Conservation (phyloP, 2,797 vertebrate species). For the Coreius guichenoti region DNA sequence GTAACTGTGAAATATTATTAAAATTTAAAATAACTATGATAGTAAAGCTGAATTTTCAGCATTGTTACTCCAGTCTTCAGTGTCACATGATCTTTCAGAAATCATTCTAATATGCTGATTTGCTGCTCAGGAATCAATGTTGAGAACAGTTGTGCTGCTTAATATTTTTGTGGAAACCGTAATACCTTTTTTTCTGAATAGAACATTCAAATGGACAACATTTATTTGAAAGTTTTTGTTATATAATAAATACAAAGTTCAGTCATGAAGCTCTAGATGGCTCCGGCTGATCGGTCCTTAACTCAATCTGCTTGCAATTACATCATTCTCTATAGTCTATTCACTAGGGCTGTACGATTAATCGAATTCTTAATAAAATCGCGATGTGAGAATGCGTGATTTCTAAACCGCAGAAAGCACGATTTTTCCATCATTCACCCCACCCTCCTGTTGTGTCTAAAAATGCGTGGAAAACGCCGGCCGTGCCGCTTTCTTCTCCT, state of each 20-base stretch:
- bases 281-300: background rate
- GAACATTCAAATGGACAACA: background rate
- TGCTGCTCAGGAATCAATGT: background rate
- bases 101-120: background rate
- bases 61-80: background rate
- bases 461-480: too few species aligned
- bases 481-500: too few species aligned
- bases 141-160: background rate
- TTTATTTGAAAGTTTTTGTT: background rate
- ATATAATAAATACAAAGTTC: background rate
- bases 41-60: background rate
- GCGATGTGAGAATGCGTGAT: too few species aligned
- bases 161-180: background rate
- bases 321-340: background rate
- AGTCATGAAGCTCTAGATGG: background rate
- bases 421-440: too few species aligned
- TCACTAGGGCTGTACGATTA: too few species aligned
- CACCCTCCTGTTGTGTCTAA: too few species aligned
- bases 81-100: background rate
- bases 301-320: background rate
- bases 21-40: background rate
- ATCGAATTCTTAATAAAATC: too few species aligned
- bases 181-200: background rate
- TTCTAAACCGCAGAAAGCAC: too few species aligned
- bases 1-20: background rate